phyloP scores from a whole-genome alignment of 2,113 vertebrate genomes.

The Microtus montanus region DNA sequence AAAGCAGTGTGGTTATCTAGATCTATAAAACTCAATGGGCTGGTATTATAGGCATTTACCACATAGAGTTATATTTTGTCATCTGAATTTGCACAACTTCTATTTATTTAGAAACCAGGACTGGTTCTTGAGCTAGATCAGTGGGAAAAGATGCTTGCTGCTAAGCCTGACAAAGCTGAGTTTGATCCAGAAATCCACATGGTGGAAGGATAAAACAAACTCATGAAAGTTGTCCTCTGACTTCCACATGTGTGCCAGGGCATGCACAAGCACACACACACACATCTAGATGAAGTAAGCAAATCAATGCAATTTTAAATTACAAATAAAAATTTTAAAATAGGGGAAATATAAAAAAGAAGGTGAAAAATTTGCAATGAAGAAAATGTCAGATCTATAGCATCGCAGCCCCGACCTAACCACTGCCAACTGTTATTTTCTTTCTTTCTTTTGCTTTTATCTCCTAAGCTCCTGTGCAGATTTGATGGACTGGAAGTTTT shows the following conservation, averaged over 20 bases:
- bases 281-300: not conserved
- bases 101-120: not conserved
- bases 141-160: not conserved
- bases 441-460: not conserved
- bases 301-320: not conserved
- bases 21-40: not conserved
- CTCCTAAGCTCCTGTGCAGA: not conserved
- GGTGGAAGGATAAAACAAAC: not conserved
- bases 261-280: fast-evolving
- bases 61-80: not conserved
- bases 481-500: not conserved
- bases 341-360: not conserved
- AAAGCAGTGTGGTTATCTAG: not conserved
- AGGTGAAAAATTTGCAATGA: not conserved
- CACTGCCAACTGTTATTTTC: not conserved
- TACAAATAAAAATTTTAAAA: not conserved
- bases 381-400: not conserved
- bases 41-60: not conserved
- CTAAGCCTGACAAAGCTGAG: not conserved
- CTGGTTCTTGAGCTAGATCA: not conserved
- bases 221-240: not conserved
- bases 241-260: not conserved
- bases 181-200: not conserved
- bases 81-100: not conserved
- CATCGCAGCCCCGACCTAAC: not conserved